Evolutionary conservation across 2,888 invertebrate genomes (phyloP).

Genomic region (Cataglyphis cursor): DNA sequence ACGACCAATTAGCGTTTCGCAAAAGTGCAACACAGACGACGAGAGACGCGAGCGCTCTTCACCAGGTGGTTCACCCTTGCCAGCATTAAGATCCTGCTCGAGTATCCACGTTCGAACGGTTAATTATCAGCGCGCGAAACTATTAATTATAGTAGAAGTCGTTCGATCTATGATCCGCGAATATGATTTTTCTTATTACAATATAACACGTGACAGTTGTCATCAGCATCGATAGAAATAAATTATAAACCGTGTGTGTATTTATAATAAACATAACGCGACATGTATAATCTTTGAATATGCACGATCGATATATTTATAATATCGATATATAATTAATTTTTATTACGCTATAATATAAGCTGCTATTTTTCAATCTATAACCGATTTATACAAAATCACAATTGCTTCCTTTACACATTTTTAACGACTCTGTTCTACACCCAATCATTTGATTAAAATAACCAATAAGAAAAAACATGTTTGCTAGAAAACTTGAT

Average conservation of each 20-base stretch:
- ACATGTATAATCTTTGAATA: neutral
- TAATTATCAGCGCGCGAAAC: constrained; percentile 50
- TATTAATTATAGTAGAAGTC: constrained; percentile 48
- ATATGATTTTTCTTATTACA: neutral
- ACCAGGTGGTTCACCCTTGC: constrained; percentile 40
- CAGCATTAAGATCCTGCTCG: constrained; percentile 46
- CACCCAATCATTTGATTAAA: neutral
- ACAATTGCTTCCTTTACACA: neutral
- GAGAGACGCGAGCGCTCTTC: constrained; percentile 39
- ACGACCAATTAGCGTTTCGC: constrained; percentile 57
- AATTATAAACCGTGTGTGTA: neutral
- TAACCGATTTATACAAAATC: neutral
- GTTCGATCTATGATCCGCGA: neutral
- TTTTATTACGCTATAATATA: constrained; percentile 11
- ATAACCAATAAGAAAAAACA: neutral
- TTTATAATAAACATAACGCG: neutral
- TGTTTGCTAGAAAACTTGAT: neutral
- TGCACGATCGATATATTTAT: constrained; percentile 8
- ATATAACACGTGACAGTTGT: neutral
- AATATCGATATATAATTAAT: constrained; percentile 39
- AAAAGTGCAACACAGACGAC: constrained; percentile 41
- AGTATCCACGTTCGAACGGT: constrained; percentile 26
- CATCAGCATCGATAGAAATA: neutral
- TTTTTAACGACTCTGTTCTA: neutral
- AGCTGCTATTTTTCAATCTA: neutral